A percentile compares a stretch with the other conserved stretches of the same genome.
phyloP scores from a whole-genome alignment of 2,888 invertebrate species.

The Andrena camellia region DNA sequence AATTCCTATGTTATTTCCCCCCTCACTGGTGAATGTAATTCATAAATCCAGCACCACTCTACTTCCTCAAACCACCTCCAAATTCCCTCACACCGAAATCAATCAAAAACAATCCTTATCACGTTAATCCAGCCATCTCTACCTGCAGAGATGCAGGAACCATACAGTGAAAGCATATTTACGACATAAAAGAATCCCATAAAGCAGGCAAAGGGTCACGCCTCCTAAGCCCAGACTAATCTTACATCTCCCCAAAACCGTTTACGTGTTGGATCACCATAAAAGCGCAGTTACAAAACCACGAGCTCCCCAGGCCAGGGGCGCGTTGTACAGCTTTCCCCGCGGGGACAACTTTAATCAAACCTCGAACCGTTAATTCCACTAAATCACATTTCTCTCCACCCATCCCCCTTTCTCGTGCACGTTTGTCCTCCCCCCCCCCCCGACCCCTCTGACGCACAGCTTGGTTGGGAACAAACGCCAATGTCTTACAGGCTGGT shows the following conservation, averaged over 20 bases:
- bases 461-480: constrained; percentile 10
- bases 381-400: constrained; percentile 21
- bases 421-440: background rate
- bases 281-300: constrained; percentile 37
- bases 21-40: too few species aligned
- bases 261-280: constrained; percentile 43
- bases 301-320: background rate
- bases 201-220: constrained; percentile 20
- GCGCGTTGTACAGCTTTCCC: constrained; percentile 3
- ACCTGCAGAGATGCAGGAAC: background rate
- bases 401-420: background rate
- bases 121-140: background rate
- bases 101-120: background rate
- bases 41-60: background rate
- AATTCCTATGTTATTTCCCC: too few species aligned
- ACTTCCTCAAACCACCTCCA: background rate
- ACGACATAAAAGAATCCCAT: constrained; percentile 21
- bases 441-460: background rate
- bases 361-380: constrained; percentile 26
- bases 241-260: constrained; percentile 39
- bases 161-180: constrained; percentile 20
- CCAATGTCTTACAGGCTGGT: constrained; percentile 20
- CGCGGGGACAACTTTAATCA: constrained; percentile 32
- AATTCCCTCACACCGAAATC: background rate
- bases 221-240: constrained; percentile 14